Conservation (phyloP, 1,140 invertebrate species). For the Latrodectus geometricus region DNA sequence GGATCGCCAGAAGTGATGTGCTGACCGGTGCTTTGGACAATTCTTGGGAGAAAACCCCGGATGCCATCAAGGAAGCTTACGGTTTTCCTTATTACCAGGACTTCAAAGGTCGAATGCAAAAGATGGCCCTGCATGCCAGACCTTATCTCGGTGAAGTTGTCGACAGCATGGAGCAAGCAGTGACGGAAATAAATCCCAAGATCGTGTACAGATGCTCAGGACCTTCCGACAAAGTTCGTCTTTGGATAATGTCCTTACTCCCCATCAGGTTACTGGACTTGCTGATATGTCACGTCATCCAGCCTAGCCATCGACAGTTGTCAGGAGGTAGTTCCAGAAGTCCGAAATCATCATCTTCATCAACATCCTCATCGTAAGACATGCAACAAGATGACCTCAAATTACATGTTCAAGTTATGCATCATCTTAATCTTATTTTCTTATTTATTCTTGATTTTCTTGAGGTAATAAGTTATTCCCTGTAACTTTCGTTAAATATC, state of each 20-base stretch:
- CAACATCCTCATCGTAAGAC: neutral
- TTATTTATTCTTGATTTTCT: too few relatives aligned
- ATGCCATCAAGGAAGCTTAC: slow-evolving; percentile 67
- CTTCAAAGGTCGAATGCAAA: slow-evolving; percentile 65
- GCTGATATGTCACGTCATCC: slow-evolving; percentile 44
- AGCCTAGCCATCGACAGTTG: slow-evolving; percentile 50
- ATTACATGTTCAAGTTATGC: too few relatives aligned
- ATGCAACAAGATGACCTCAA: too few relatives aligned
- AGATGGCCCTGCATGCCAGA: slow-evolving; percentile 51
- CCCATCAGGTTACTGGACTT: slow-evolving; percentile 60
- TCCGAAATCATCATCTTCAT: slow-evolving; percentile 7
- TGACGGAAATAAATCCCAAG: slow-evolving; percentile 65
- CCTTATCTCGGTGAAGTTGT: slow-evolving; percentile 67
- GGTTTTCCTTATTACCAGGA: slow-evolving; percentile 69
- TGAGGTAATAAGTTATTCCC: too few relatives aligned
- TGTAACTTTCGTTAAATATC: too few relatives aligned
- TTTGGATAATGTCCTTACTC: slow-evolving; percentile 57
- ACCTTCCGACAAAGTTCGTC: slow-evolving; percentile 58
- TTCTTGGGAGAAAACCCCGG: slow-evolving; percentile 67
- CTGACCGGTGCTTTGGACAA: slow-evolving; percentile 65
- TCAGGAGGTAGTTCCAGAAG: neutral
- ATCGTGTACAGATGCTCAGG: slow-evolving; percentile 46
- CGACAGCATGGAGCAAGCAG: slow-evolving; percentile 68
- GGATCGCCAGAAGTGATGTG: slow-evolving; percentile 65
- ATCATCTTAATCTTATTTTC: too few relatives aligned